Conservation (phyloP, 1,140 invertebrate species). For the Formica exsecta region DNA sequence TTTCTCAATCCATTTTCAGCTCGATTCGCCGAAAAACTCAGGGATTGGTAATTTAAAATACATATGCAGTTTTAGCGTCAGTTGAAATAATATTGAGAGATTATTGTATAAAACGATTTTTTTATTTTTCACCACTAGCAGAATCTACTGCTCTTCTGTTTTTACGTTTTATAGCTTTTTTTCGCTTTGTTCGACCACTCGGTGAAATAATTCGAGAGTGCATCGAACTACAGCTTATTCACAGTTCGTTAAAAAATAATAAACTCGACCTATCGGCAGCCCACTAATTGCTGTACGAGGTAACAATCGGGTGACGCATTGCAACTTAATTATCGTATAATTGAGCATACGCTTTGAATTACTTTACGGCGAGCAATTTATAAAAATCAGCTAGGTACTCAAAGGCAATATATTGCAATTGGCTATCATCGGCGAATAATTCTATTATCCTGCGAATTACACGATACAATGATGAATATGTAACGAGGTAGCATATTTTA, state of each 20-base stretch:
- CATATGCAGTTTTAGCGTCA: slow-evolving; percentile 1
- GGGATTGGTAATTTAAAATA: slow-evolving; percentile 12
- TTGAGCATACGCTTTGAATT: slow-evolving; percentile 30
- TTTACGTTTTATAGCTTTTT: slow-evolving; percentile 1
- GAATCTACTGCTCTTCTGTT: slow-evolving; percentile 1
- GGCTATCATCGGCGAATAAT: slow-evolving; percentile 65
- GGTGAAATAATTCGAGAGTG: slow-evolving; percentile 5
- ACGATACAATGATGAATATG: slow-evolving; percentile 55
- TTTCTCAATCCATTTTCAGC: slow-evolving; percentile 20
- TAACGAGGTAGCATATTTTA: slow-evolving; percentile 73
- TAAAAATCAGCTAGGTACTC: slow-evolving; percentile 66
- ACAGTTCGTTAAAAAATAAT: slow-evolving; percentile 60
- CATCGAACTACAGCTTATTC: slow-evolving; percentile 33
- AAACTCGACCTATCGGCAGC: slow-evolving; percentile 24
- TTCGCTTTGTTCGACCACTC: not conserved
- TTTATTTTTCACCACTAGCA: slow-evolving; percentile 14
- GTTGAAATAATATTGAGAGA: slow-evolving; percentile 21
- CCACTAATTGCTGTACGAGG: slow-evolving; percentile 46
- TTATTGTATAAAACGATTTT: slow-evolving; percentile 16
- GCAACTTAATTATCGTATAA: slow-evolving; percentile 39
- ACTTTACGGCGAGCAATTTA: slow-evolving; percentile 56
- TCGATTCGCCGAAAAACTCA: not conserved
- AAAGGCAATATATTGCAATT: slow-evolving; percentile 68
- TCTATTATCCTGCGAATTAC: slow-evolving; percentile 64
- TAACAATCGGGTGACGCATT: slow-evolving; percentile 50